Conservation (phyloP, 1,140 invertebrate species). For the Cheumatopsyche charites region DNA sequence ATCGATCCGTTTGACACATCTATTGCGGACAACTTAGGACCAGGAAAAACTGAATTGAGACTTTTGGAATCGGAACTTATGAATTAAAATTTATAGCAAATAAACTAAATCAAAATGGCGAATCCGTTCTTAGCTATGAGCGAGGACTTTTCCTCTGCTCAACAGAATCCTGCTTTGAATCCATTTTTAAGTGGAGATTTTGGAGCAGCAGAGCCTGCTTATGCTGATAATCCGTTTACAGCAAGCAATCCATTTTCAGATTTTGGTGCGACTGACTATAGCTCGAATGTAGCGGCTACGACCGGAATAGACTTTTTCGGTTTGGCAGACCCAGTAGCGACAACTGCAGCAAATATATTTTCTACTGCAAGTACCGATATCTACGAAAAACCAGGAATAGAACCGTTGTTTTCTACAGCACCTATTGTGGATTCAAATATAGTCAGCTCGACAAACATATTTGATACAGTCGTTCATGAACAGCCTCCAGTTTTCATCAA, state of each 20-base stretch:
- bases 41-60: conserved; percentile 78
- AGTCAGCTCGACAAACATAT: conserved; percentile 42
- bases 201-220: conserved; percentile 49
- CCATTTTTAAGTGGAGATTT: conserved; percentile 73
- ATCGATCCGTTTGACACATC: conserved; percentile 83
- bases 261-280: conserved; percentile 62
- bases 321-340: conserved; percentile 51
- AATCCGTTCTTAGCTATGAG: conserved; percentile 80
- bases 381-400: conserved; percentile 32
- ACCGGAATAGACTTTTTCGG: conserved; percentile 58
- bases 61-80: conserved; percentile 76
- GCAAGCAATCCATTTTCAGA: conserved; percentile 67
- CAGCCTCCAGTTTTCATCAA: conserved; percentile 33
- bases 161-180: conserved; percentile 65
- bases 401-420: conserved; percentile 45
- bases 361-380: conserved; percentile 48
- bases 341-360: conserved; percentile 52
- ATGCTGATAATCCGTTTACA: conserved; percentile 67
- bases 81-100: conserved; percentile 51
- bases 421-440: conserved; percentile 21
- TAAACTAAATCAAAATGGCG: conserved; percentile 60
- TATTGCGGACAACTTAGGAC: conserved; percentile 73
- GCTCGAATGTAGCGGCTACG: conserved; percentile 58
- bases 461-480: conserved; percentile 44
- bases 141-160: conserved; percentile 63